Conservation (phyloP, 2,888 invertebrate species). For the Agrilus cyanescens region DNA sequence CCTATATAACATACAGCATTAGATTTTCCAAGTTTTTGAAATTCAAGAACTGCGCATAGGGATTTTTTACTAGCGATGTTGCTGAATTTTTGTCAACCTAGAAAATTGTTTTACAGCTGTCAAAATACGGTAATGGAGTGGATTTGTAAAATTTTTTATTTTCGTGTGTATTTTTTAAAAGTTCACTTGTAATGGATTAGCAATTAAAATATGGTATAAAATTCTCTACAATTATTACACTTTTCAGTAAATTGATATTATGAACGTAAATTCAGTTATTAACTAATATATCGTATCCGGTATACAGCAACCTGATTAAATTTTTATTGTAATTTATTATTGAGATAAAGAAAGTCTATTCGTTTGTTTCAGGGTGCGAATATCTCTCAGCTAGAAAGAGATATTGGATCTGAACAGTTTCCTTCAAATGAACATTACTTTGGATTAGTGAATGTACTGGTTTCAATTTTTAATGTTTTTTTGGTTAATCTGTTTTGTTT, state of each 20-base stretch:
- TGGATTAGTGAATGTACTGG: conserved; percentile 91
- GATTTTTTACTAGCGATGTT: conserved; percentile 6
- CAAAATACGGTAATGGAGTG: conserved; percentile 36
- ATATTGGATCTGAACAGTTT: conserved; percentile 97
- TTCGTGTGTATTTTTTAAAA: conserved; percentile 31
- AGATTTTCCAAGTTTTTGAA: no score
- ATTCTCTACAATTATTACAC: background rate
- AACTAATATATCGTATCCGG: conserved; percentile 1
- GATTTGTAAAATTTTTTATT: conserved; percentile 21
- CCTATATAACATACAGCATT: no score
- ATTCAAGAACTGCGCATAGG: no score
- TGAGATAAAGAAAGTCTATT: background rate
- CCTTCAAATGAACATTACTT: conserved; percentile 99
- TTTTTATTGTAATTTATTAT: conserved; percentile 8
- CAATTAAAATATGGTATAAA: conserved; percentile 32
- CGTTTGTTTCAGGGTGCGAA: conserved; percentile 77
- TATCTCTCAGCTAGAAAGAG: conserved; percentile 97
- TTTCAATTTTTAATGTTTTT: conserved; percentile 2
- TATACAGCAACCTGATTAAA: conserved; percentile 11
- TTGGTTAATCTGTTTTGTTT: conserved; percentile 20
- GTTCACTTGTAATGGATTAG: conserved; percentile 35
- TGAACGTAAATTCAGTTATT: background rate
- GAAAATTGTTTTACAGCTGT: conserved; percentile 26
- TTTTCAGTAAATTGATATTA: background rate
- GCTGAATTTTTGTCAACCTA: conserved; percentile 14